Percentiles rank a stretch among this genome's conserved stretches.
phyloP scores from a whole-genome alignment of 2,888 invertebrate species.

The Idaea straminata region DNA sequence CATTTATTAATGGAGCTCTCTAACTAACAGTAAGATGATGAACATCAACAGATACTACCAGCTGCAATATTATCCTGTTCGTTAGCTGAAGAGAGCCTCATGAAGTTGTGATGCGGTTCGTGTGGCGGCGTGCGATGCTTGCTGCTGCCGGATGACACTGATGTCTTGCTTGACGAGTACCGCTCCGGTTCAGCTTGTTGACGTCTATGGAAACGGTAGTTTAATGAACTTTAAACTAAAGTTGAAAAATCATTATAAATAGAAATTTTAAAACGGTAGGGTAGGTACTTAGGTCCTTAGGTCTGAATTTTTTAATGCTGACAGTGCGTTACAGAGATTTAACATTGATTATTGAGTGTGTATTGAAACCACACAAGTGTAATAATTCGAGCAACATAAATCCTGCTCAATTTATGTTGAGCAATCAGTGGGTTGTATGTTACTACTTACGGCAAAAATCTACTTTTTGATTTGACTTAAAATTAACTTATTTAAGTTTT shows the following conservation, averaged over 20 bases:
- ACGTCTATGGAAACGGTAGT: conserved; percentile 42
- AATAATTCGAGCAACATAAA: too few relatives aligned
- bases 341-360: too few relatives aligned
- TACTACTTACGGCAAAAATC: too few relatives aligned
- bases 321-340: too few relatives aligned
- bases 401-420: too few relatives aligned
- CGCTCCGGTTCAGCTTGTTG: conserved; percentile 76
- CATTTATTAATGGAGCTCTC: too few relatives aligned
- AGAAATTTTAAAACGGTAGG: conserved; percentile 1
- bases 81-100: conserved; percentile 65
- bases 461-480: too few relatives aligned
- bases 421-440: too few relatives aligned
- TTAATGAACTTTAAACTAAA: conserved; percentile 3
- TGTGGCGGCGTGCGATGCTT: conserved; percentile 58
- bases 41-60: conserved; percentile 36
- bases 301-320: too few relatives aligned
- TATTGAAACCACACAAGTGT: too few relatives aligned
- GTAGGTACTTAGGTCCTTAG: neutral
- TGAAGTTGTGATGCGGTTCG: conserved; percentile 59
- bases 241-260: neutral
- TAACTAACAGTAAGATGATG: too few relatives aligned
- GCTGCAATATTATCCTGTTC: conserved; percentile 70
- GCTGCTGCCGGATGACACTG: conserved; percentile 62
- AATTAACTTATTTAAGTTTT: too few relatives aligned
- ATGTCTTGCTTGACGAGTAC: conserved; percentile 65